phyloP scores from a whole-genome alignment of 2,888 invertebrate species.

The Thymelicus sylvestris region DNA sequence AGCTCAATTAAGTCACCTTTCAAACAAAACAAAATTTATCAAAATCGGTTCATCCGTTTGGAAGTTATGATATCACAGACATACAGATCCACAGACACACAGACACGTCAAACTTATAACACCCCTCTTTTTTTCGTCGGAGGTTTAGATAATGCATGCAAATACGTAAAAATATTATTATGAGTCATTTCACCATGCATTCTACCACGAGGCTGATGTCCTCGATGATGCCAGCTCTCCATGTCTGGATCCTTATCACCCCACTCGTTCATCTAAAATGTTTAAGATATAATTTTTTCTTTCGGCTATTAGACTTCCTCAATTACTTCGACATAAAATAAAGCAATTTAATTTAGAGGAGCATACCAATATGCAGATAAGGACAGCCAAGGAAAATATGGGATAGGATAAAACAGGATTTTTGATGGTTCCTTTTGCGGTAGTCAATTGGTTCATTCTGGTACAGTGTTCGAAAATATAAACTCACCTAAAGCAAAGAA shows the following conservation, averaged over 20 bases:
- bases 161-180: no score
- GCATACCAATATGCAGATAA: conserved; percentile 79
- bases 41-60: no score
- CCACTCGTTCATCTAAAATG: conserved; percentile 78
- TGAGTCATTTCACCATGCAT: conserved; percentile 62
- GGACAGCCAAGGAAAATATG: conserved; percentile 82
- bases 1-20: no score
- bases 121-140: no score
- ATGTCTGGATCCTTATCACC: conserved; percentile 79
- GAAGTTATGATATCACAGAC: no score
- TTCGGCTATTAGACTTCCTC: background rate
- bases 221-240: conserved; percentile 80
- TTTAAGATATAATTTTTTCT: background rate
- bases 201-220: conserved; percentile 79
- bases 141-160: no score
- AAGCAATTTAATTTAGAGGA: conserved; percentile 19
- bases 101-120: no score
- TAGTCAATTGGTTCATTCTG: conserved; percentile 77
- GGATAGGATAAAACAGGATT: conserved; percentile 76
- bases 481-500: conserved; percentile 69
- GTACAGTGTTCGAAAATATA: conserved; percentile 67
- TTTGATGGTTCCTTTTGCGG: conserved; percentile 65
- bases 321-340: background rate
- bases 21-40: no score
- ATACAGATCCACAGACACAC: no score